Evolutionary conservation across 37 sponge, comb jelly and placozoan species (phyloP), one percentile per base, ranked within the genome.

Genomic region (Spongilla lacustris): DNA sequence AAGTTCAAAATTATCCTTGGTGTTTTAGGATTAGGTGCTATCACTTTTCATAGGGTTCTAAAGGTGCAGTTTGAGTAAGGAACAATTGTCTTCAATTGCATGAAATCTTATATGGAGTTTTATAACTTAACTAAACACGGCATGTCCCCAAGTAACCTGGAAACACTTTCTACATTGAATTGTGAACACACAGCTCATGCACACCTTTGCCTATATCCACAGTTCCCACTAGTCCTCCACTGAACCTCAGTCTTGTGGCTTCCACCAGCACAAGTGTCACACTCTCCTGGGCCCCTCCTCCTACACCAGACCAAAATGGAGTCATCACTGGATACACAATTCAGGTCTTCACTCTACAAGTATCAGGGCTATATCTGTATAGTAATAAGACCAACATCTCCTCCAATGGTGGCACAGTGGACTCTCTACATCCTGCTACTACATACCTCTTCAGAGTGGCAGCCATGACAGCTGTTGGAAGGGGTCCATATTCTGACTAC

Each of bases 271-370:
- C 73, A 71, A 73, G 50, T 37, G 25, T 82, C 24, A n/a, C 25
- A 14, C 75, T 86, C 30, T 76, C 79, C 30, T 86, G 86, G 86
- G 41, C 27, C 72, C 86, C 86, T 36, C 86, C 86, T 41, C 72
- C 79, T 30, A 35, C 24, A 36, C 27, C 4, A 30, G 48, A 78
- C 31, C 86, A 86, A 19, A 86, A 86, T 78, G 86, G 86, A 11
- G 66, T 86, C 48, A 86, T 86, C 36, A 68, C 26, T 10, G 49
- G 27, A 4, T 86, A 86, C 79, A 83, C 25, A 17, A 36, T 83
- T 6, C 27, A n/a, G 31, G 22, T 83, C 27, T 25, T 50, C 28
- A 69, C n/a, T n/a, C n/a, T n/a, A 81, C n/a, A 23, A 24, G 14
- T 67, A 83, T 25, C 33, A 29, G 21, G 36, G 26, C 41, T 5